Evolutionary conservation across 2,888 invertebrate species (phyloP).

Genomic region (Schizotus pectinicornis): DNA sequence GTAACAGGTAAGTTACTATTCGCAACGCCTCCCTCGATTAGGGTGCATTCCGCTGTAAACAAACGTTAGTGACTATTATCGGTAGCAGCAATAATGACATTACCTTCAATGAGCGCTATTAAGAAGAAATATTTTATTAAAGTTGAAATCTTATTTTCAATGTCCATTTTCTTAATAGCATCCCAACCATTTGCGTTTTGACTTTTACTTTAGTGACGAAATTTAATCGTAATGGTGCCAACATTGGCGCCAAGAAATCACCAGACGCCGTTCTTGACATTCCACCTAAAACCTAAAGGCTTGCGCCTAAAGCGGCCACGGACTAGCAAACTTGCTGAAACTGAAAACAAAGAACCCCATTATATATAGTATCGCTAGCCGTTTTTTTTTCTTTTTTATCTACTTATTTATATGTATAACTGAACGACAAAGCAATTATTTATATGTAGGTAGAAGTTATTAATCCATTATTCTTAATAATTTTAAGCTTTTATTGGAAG

Average conservation of each 20-base stretch:
- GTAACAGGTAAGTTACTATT: conserved; percentile 54
- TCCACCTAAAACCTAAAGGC: too few species aligned
- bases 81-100: not conserved
- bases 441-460: too few species aligned
- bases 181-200: conserved; percentile 10
- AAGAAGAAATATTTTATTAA: conserved; percentile 4
- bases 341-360: too few species aligned
- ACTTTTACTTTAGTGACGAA: conserved; percentile 8
- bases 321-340: too few species aligned
- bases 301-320: too few species aligned
- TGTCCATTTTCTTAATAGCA: conserved; percentile 16
- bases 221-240: not conserved
- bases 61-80: not conserved
- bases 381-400: too few species aligned
- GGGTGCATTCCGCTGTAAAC: conserved; percentile 4
- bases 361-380: too few species aligned
- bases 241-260: not conserved
- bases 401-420: too few species aligned
- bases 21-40: conserved; percentile 33
- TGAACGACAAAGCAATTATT: too few species aligned
- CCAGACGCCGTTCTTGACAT: too few species aligned
- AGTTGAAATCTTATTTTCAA: conserved; percentile 8
- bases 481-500: too few species aligned
- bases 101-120: conserved; percentile 4
- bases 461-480: too few species aligned